A percentile compares a stretch with the other conserved stretches of the same genome.
Evolutionary conservation across 1,140 invertebrate genomes (phyloP).

Genomic region (Zaprionus ornatus): DNA sequence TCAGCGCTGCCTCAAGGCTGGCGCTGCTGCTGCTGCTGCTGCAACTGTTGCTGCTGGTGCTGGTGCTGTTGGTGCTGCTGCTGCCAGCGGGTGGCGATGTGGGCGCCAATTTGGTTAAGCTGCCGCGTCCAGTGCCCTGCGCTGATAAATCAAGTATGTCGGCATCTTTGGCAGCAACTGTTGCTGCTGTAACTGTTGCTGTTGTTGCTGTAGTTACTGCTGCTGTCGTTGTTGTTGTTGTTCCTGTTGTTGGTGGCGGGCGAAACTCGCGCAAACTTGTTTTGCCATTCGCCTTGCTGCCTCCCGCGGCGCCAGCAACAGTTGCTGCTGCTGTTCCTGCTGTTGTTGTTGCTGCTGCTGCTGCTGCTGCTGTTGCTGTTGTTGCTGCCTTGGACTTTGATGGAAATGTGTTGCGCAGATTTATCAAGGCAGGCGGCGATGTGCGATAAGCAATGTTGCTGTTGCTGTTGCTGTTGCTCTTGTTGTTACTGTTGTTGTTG

Average conservation of each 20-base stretch:
- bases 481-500: background rate
- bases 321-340: slow-evolving; percentile 9
- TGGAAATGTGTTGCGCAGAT: slow-evolving; percentile 68
- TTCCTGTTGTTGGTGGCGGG: slow-evolving; percentile 32
- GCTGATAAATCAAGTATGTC: slow-evolving; percentile 81
- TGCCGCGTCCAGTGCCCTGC: slow-evolving; percentile 19
- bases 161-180: slow-evolving; percentile 54
- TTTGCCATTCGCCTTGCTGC: slow-evolving; percentile 67
- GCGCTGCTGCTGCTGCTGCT: slow-evolving; percentile 41
- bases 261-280: slow-evolving; percentile 78
- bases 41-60: slow-evolving; percentile 1
- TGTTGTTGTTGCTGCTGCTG: slow-evolving; percentile 2
- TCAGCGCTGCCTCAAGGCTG: slow-evolving; percentile 74
- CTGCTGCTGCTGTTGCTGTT: slow-evolving; percentile 8
- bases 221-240: slow-evolving; percentile 13
- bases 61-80: slow-evolving; percentile 22
- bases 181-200: slow-evolving; percentile 24
- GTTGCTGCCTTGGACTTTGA: slow-evolving; percentile 50
- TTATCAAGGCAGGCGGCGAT: slow-evolving; percentile 78
- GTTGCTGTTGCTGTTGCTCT: slow-evolving; percentile 21
- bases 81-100: slow-evolving; percentile 26
- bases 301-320: background rate
- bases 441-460: slow-evolving; percentile 65
- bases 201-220: slow-evolving; percentile 12
- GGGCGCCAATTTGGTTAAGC: slow-evolving; percentile 27